Base-by-base conservation (phyloP, 2,797 vertebrate genomes). In the Meda fulgida region DNA sequence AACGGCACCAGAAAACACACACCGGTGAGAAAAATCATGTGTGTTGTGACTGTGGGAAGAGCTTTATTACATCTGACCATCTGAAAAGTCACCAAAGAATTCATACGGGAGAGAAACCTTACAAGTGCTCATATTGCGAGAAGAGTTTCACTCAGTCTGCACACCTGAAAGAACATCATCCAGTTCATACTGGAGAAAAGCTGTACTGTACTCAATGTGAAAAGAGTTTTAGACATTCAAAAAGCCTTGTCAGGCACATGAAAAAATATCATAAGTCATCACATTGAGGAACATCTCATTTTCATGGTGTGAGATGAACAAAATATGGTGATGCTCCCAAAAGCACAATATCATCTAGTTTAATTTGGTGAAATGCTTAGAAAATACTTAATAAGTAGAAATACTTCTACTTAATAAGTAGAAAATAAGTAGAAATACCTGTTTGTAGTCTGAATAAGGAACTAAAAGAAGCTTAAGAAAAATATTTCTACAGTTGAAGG, bases 101-200 rank as follows among this genome's bases (percentile, higher is more conserved):
- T 73, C 71, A 73, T 1, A 73, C 46, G 7, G 71, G 71, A 31
- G 71, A 73, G 21, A 51, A 19, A 51, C 71, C 71, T 51, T 31
- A 73, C 46, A 73, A 51, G 71, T 73, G 71, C 26, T 51, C 9
- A 6, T 51, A 31, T 3, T 73, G 71, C 31, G 26, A 11, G 9
- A 73, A 51, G 26, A 31, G 71, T 31, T 73, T 73, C 46, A 10
- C 9, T 31, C 18, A 6, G 71, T 73, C 71, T 31, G 26, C 26
- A 19, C 46, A 18, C 26, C 26, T 73, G 26, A 73, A 31, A 51
- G 8, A 10, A 11, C 71, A 73, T 48, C 43, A 73, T 2, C 43
- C 4, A 10, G 43, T 73, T 51, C 71, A 73, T 5, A 19, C 71
- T 6, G 40, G 18, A 31, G 43, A 73, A 4, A 73, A 31, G 8